Conservation (phyloP, 2,888 invertebrate species). For the Tenthredo mesomela region DNA sequence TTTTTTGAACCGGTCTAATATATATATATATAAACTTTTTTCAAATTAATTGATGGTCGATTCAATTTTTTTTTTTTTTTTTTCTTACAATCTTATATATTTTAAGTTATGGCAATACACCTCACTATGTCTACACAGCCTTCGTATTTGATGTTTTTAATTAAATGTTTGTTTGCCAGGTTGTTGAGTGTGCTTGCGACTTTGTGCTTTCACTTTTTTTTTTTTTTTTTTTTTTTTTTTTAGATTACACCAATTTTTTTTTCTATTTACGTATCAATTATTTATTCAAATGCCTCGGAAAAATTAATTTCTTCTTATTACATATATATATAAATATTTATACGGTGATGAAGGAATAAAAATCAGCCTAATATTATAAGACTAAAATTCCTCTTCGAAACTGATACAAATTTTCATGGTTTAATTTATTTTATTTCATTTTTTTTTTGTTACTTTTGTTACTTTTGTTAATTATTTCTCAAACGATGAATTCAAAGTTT, state of each 20-base stretch:
- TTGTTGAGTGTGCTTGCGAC: conserved; percentile 52
- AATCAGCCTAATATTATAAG: not conserved
- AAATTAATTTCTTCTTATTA: not conserved
- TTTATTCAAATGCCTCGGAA: not conserved
- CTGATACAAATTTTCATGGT: not conserved
- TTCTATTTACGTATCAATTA: not conserved
- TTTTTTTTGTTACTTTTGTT: too few relatives aligned
- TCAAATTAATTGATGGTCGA: not conserved
- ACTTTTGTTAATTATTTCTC: not conserved
- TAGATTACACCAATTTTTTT: not conserved
- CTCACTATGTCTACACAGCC: conserved; percentile 36
- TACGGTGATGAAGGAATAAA: not conserved
- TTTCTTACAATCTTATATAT: not conserved
- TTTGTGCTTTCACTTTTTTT: conserved; percentile 20
- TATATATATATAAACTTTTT: too few relatives aligned
- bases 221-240: not conserved
- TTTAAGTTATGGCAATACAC: conserved; percentile 50
- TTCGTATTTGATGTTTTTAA: conserved; percentile 43
- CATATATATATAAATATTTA: not conserved
- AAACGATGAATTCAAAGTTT: not conserved
- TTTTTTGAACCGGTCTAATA: too few relatives aligned
- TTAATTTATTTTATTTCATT: too few relatives aligned
- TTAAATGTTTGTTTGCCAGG: conserved; percentile 33
- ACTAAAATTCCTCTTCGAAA: not conserved
- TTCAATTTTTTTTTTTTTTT: not conserved